Evolutionary conservation across 1,140 invertebrate species (phyloP).

Genomic region (Stratiolaelaps scimitus): DNA sequence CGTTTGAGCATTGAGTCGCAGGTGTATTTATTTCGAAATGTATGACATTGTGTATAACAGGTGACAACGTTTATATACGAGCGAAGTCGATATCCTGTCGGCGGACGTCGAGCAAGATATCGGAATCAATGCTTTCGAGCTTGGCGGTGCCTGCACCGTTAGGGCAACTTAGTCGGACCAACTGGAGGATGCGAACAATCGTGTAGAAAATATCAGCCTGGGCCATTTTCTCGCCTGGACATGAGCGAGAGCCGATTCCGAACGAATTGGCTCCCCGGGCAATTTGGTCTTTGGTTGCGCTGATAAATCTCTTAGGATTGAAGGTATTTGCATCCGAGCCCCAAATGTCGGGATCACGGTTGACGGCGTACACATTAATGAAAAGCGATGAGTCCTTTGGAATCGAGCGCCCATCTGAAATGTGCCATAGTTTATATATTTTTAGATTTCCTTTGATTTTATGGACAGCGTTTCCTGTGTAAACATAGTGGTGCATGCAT

Average conservation of each 20-base stretch:
- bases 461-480: too few relatives aligned
- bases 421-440: too few relatives aligned
- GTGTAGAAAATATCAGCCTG: constrained; percentile 8
- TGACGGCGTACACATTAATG: constrained; percentile 1
- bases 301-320: neutral
- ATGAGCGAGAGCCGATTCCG: neutral
- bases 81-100: neutral
- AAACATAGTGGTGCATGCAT: too few relatives aligned
- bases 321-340: neutral
- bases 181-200: neutral
- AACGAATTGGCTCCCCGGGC: neutral
- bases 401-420: constrained; percentile 3
- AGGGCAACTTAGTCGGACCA: neutral
- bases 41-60: too few relatives aligned
- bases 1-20: too few relatives aligned
- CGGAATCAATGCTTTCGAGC: neutral
- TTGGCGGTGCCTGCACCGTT: neutral
- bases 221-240: too few relatives aligned
- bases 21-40: too few relatives aligned
- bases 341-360: too few relatives aligned
- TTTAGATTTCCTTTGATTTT: too few relatives aligned
- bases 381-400: neutral
- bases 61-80: too few relatives aligned
- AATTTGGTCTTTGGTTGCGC: neutral
- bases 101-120: neutral